These are phyloP conservation scores for Bombyx mori DNA, from an alignment of 1,140 invertebrate species.

Conservation along the genomic window ASM3026992v2 NC_085128.1:3959501-3960000, in stretches of 20 bases:
- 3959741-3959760: constrained; percentile 53
- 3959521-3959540: too few relatives aligned
- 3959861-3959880: constrained; percentile 29
- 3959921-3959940: constrained; percentile 33
- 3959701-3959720: too few relatives aligned
- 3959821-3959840: constrained; percentile 29
- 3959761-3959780: constrained; percentile 47
- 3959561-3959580: too few relatives aligned
- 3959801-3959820: constrained; percentile 38
- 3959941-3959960: constrained; percentile 11
- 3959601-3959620: too few relatives aligned
- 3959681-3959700: too few relatives aligned
- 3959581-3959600: too few relatives aligned
- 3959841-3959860: constrained; percentile 18
- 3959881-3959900: constrained; percentile 29
- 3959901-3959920: constrained; percentile 49
- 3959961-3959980: constrained; percentile 36
- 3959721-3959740: constrained; percentile 19
- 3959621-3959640: too few relatives aligned
- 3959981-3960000: constrained; percentile 64
- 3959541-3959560: too few relatives aligned
- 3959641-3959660: too few relatives aligned
- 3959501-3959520: too few relatives aligned
- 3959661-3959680: too few relatives aligned
- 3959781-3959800: constrained; percentile 37